Conservation (phyloP, 1,140 invertebrate species). For the Macrostomum lignano region DNA sequence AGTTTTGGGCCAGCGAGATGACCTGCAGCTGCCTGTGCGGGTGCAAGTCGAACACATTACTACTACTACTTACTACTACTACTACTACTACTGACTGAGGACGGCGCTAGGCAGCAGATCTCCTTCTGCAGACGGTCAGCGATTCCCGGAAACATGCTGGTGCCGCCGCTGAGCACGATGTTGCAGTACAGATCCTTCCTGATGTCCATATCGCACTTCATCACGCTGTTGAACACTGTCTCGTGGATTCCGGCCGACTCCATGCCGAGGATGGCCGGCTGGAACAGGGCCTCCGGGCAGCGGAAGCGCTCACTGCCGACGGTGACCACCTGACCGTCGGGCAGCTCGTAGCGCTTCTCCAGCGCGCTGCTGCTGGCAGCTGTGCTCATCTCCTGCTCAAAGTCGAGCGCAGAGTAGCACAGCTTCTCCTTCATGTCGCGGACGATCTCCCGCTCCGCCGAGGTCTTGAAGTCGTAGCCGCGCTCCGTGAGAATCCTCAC, state of each 20-base stretch:
- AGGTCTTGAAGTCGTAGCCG: constrained; percentile 82
- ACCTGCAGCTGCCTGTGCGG: too few species aligned
- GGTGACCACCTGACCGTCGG: constrained; percentile 72
- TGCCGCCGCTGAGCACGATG: constrained; percentile 87
- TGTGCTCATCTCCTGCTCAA: constrained; percentile 4
- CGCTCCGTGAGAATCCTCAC: constrained; percentile 83
- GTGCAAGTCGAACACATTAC: too few species aligned
- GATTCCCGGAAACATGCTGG: constrained; percentile 63
- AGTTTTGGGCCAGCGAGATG: too few species aligned
- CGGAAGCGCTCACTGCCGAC: constrained; percentile 70
- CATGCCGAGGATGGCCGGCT: constrained; percentile 81
- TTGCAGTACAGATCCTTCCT: constrained; percentile 84
- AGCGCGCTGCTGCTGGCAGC: neutral
- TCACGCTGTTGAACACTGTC: constrained; percentile 56
- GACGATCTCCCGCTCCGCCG: constrained; percentile 70
- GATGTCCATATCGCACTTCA: constrained; percentile 84
- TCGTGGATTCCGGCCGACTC: constrained; percentile 93
- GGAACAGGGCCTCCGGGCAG: constrained; percentile 83
- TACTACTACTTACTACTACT: too few species aligned
- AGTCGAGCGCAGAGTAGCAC: constrained; percentile 19
- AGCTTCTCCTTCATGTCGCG: constrained; percentile 57
- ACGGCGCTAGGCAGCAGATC: constrained; percentile 20
- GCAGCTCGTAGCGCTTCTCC: constrained; percentile 50
- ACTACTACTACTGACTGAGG: constrained; percentile 29
- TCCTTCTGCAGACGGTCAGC: constrained; percentile 15